A percentile compares a stretch with the other conserved stretches of the same genome.
Conservation (phyloP, 2,888 invertebrate species). For the Amblyjoppa proteus region DNA sequence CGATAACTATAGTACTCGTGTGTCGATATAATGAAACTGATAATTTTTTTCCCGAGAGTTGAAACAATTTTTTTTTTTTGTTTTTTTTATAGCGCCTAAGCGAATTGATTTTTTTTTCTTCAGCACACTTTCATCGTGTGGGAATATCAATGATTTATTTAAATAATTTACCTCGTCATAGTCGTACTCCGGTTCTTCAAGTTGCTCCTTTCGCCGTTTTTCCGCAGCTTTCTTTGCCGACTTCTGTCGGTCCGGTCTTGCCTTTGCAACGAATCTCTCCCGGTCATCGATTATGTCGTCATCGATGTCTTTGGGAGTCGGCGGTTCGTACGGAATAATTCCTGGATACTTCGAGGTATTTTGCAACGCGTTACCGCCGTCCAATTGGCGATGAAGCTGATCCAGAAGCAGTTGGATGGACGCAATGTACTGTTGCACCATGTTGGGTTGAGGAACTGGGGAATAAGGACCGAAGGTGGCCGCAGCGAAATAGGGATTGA, state of each 20-base stretch:
- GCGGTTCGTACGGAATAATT: slow-evolving; percentile 26
- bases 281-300: slow-evolving; percentile 51
- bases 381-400: slow-evolving; percentile 59
- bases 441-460: slow-evolving; percentile 67
- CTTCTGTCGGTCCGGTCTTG: slow-evolving; percentile 28
- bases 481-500: slow-evolving; percentile 69
- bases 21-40: background rate
- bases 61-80: background rate
- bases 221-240: slow-evolving; percentile 62
- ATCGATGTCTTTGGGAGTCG: slow-evolving; percentile 13
- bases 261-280: slow-evolving; percentile 30
- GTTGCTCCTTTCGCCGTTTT: slow-evolving; percentile 50
- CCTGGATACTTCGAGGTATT: slow-evolving; percentile 48
- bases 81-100: background rate
- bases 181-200: slow-evolving; percentile 39
- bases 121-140: background rate
- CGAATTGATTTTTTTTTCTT: background rate
- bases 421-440: slow-evolving; percentile 61
- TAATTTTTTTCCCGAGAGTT: background rate
- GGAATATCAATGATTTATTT: background rate
- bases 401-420: slow-evolving; percentile 65
- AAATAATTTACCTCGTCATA: slow-evolving; percentile 31
- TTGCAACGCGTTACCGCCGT: slow-evolving; percentile 26
- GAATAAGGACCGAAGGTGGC: slow-evolving; percentile 77
- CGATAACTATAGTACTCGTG: background rate